Evolutionary conservation across 1,140 invertebrate species (phyloP).

Genomic region (Sycophila sp.): DNA sequence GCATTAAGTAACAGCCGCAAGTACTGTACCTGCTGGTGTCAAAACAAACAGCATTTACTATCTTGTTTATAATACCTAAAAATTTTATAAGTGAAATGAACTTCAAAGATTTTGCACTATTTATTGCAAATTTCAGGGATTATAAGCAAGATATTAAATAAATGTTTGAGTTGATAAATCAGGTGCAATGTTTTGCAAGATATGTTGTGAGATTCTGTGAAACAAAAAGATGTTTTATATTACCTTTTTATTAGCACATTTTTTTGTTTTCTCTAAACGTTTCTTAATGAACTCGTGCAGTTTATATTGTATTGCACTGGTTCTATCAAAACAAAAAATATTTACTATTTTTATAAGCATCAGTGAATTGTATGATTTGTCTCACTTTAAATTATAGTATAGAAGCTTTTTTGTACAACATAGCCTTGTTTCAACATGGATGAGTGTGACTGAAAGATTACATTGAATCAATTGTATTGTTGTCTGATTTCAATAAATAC

Average conservation of each 20-base stretch:
- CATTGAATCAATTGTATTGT: conserved; percentile 49
- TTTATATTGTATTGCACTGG: conserved; percentile 50
- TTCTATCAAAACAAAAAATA: conserved; percentile 47
- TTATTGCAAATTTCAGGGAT: too few species aligned
- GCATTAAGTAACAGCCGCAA: too few species aligned
- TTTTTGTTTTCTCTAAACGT: conserved; percentile 39
- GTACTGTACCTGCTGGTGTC: too few species aligned
- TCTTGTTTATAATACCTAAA: too few species aligned
- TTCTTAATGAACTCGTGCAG: conserved; percentile 26
- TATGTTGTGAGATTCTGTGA: too few species aligned
- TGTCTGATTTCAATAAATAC: conserved; percentile 55
- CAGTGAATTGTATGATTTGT: conserved; percentile 34
- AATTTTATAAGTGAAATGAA: too few species aligned
- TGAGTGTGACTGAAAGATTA: conserved; percentile 44
- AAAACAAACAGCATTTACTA: too few species aligned
- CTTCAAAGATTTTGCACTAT: too few species aligned
- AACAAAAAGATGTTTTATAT: too few species aligned
- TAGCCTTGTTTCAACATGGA: conserved; percentile 38
- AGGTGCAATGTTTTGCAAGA: too few species aligned
- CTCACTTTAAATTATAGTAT: conserved; percentile 38
- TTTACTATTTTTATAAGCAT: conserved; percentile 64
- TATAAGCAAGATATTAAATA: too few species aligned
- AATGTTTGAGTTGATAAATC: too few species aligned
- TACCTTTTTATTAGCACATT: conserved; percentile 38
- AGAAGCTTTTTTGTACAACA: conserved; percentile 37